Evolutionary conservation across 1,140 invertebrate species (phyloP), one percentile per base, ranked within the genome.

Genomic region (Danaus plexippus): DNA sequence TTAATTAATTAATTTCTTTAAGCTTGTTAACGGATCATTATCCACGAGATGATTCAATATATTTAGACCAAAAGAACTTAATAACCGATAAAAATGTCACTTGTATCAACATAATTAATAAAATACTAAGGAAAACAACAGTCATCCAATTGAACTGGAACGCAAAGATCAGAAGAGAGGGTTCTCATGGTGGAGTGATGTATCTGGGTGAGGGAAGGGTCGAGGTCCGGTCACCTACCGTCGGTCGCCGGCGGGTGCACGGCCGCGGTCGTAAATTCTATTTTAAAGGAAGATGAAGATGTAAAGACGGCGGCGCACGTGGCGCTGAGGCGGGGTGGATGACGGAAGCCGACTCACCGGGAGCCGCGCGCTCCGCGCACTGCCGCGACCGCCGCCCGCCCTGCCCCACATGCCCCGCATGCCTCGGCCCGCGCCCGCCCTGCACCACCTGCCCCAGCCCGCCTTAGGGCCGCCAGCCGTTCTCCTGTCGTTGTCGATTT

Each of bases 331-430:
- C 53, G 52, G 52, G 32, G 59, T 55, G 47, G 47, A 59, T 59
- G 52, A 52, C 54, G 61, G 59, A 61, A 69, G 63, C 22, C 75
- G 75, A 77, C 69, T 70, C 59, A 53, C 61, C 67, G 71, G 55
- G 56, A 59, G 61, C 54, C 71, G 67, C 75, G 72, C 71, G 73
- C 75, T 71, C 73, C 74, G 70, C 75, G 72, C 74, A 75, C 79
- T 77, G 77, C 69, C 70, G 69, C 59, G 52, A 41, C 46, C 54
- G 63, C 59, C 66, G 61, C 59, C 59, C 62, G 59, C 61, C 62
- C 65, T 45, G 13, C 47, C 50, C 57, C 59, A 55, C 63, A 32
- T 32, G 22, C 22, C 22, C 22, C 22, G 7, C 22, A 32, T 32
- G 22, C 22, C 22, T 32, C 22, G 4, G 4, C 22, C 52, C 66